A percentile compares a stretch with the other conserved stretches of the same genome.
Conservation (phyloP, 2,888 invertebrate species). For the Aphrophora alni region DNA sequence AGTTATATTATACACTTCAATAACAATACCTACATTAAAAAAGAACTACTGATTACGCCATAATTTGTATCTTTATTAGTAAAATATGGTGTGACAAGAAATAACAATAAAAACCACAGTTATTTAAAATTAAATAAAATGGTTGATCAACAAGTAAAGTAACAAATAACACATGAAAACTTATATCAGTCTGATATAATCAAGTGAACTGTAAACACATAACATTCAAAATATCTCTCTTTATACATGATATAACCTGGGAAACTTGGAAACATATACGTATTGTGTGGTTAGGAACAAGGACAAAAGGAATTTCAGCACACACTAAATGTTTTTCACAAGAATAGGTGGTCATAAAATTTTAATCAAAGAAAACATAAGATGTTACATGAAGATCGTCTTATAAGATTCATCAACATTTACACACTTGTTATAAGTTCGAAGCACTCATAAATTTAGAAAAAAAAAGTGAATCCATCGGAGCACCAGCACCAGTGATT, state of each 20-base stretch:
- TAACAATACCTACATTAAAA: not conserved
- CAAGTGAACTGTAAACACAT: not conserved
- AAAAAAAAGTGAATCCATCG: not conserved
- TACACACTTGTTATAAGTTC: constrained; percentile 6
- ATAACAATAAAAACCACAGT: not conserved
- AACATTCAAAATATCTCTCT: not conserved
- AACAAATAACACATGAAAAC: not conserved
- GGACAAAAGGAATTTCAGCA: not conserved
- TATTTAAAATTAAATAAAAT: constrained; percentile 2
- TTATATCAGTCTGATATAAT: not conserved
- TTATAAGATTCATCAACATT: not conserved
- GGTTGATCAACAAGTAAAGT: not conserved
- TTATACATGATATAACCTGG: not conserved
- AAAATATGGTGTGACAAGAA: not conserved
- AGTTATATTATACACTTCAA: no score
- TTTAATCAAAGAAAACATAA: not conserved
- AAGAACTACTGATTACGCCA: not conserved
- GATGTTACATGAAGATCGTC: constrained; percentile 2
- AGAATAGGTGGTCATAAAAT: constrained; percentile 6
- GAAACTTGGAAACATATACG: not conserved
- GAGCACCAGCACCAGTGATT: not conserved
- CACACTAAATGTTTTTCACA: not conserved
- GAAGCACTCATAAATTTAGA: not conserved
- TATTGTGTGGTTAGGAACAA: not conserved
- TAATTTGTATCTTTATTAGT: not conserved